A percentile compares a stretch with the other conserved stretches of the same genome.
Evolutionary conservation across 2,113 vertebrate species (phyloP).

Genomic region (Pelusios castaneus): DNA sequence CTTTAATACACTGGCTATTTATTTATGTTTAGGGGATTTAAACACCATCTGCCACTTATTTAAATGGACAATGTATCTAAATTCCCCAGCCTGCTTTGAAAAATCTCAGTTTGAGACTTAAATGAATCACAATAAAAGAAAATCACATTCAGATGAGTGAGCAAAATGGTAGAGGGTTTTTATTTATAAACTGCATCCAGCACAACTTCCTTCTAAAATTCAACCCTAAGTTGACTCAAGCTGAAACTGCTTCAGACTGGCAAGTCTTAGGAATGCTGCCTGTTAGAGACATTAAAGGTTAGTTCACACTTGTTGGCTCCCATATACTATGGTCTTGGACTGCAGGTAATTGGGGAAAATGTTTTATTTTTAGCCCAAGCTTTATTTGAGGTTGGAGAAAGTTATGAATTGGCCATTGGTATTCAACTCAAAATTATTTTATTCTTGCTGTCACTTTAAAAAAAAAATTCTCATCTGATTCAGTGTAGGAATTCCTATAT

Average conservation of each 20-base stretch:
- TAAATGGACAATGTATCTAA: neutral
- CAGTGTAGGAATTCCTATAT: no score
- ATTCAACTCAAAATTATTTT: neutral
- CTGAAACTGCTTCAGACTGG: neutral
- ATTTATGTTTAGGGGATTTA: no score
- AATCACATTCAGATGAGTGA: neutral
- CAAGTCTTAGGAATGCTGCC: no score
- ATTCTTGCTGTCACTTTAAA: neutral
- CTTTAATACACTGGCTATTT: no score
- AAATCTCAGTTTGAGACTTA: neutral
- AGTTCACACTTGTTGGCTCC: neutral
- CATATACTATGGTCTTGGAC: no score
- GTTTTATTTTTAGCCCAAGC: neutral
- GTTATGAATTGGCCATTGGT: neutral
- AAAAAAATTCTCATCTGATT: no score
- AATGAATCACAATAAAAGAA: neutral
- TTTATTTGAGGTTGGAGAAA: neutral
- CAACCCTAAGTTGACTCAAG: neutral
- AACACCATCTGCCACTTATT: no score
- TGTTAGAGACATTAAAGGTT: no score
- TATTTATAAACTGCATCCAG: neutral
- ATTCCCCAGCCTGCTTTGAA: conserved; percentile 13
- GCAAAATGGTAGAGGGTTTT: neutral
- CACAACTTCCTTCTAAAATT: neutral
- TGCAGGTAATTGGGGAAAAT: neutral